phyloP scores from a whole-genome alignment of 2,888 invertebrate genomes.

The Oscheius onirici region DNA sequence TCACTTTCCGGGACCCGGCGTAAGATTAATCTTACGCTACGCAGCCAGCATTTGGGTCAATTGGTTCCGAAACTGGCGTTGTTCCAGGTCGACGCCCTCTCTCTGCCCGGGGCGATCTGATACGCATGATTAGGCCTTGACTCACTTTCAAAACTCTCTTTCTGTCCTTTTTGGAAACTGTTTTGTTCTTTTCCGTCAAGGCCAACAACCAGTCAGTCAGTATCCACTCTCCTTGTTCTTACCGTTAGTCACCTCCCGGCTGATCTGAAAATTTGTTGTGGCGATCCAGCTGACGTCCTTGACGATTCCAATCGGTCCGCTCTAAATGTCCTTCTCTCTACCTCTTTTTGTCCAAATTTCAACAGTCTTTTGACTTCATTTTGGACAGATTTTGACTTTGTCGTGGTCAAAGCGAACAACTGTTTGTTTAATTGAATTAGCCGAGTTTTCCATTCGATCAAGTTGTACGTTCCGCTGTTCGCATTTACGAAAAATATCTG shows the following conservation, averaged over 20 bases:
- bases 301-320: background rate
- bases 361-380: background rate
- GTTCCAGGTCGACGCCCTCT: background rate
- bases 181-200: background rate
- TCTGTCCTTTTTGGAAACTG: background rate
- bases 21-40: constrained; percentile 28
- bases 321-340: background rate
- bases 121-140: constrained; percentile 24
- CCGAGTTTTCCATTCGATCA: background rate
- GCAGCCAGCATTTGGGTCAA: constrained; percentile 29
- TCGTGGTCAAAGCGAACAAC: too few species aligned
- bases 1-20: constrained; percentile 17
- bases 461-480: too few species aligned
- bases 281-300: constrained; percentile 12
- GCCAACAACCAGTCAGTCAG: background rate
- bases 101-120: background rate
- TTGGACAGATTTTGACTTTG: background rate
- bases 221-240: background rate
- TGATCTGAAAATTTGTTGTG: background rate
- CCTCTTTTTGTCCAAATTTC: background rate
- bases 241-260: background rate
- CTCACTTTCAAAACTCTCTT: constrained; percentile 1
- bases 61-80: constrained; percentile 29
- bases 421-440: background rate
- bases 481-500: too few species aligned